These are phyloP conservation scores for Pardosa pseudoannulata DNA, from an alignment of 2,888 invertebrate genomes.

Conservation along the genomic window DNA sequence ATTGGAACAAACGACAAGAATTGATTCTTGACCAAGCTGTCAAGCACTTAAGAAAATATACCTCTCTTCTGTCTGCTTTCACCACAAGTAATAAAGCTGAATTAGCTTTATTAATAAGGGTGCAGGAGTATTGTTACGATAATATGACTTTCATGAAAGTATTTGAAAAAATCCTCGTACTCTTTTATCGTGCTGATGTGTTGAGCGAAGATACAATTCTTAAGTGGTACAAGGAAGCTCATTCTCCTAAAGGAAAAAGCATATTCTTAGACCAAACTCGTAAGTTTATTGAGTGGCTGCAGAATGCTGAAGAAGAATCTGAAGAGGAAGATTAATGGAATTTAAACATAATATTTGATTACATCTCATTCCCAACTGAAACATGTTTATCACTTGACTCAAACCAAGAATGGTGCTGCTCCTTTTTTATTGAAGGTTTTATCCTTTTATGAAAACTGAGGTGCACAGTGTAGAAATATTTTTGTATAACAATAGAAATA, in stretches of 20 bases:
- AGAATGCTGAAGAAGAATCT: constrained; percentile 91
- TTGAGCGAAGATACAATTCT: constrained; percentile 95
- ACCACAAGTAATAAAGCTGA: constrained; percentile 91
- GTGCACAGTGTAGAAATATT: constrained; percentile 66
- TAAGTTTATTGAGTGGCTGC: constrained; percentile 97
- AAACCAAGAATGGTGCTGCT: constrained; percentile 59
- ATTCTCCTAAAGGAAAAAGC: constrained; percentile 95
- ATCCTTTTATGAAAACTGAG: constrained; percentile 63
- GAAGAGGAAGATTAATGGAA: constrained; percentile 54
- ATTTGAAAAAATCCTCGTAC: constrained; percentile 97
- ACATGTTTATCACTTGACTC: constrained; percentile 31
- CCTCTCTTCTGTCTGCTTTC: constrained; percentile 90
- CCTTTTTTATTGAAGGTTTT: constrained; percentile 70
- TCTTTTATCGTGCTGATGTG: constrained; percentile 89
- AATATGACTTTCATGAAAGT: constrained; percentile 99
- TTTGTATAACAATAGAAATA: constrained; percentile 41
- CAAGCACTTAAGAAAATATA: constrained; percentile 83
- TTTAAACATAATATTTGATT: constrained; percentile 10
- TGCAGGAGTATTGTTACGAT: constrained; percentile 98
- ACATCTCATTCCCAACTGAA: constrained; percentile 26
- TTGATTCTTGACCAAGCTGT: constrained; percentile 94
- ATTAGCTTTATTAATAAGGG: constrained; percentile 90
- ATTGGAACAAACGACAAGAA: constrained; percentile 99
- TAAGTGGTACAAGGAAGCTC: constrained; percentile 96
- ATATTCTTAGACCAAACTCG: constrained; percentile 99